phyloP scores from a whole-genome alignment of 2,113 vertebrate species.

The Pelobates fuscus region DNA sequence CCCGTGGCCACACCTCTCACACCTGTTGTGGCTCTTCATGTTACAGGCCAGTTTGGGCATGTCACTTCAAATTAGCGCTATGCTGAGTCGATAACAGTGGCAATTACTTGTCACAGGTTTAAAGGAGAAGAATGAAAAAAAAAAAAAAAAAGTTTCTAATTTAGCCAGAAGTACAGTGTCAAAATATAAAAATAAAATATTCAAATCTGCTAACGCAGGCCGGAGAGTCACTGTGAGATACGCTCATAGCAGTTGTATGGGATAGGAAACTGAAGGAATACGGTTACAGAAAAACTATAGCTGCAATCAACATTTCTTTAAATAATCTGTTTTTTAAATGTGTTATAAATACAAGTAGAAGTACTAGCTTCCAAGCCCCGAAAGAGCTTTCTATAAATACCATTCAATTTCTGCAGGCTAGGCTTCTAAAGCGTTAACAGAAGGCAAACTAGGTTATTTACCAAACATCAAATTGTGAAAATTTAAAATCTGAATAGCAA shows the following conservation, averaged over 20 bases:
- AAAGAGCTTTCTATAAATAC: too few species aligned
- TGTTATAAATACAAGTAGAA: too few species aligned
- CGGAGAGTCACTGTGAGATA: slow-evolving; percentile 62
- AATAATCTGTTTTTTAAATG: too few species aligned
- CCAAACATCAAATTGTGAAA: too few species aligned
- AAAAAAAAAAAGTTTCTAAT: slow-evolving; percentile 75
- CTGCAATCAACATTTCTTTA: too few species aligned
- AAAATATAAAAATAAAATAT: slow-evolving; percentile 63
- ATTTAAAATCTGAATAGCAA: too few species aligned
- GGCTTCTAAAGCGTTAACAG: too few species aligned
- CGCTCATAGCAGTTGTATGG: slow-evolving; percentile 62
- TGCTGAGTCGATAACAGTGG: slow-evolving; percentile 72
- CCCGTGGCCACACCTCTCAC: slow-evolving; percentile 80
- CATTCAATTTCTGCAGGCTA: too few species aligned
- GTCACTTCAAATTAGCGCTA: slow-evolving; percentile 79
- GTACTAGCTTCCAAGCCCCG: too few species aligned
- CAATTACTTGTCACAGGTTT: slow-evolving; percentile 82
- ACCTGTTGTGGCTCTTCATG: slow-evolving; percentile 83
- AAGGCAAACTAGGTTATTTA: too few species aligned
- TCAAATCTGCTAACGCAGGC: slow-evolving; percentile 75
- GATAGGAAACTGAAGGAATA: slow-evolving; percentile 58
- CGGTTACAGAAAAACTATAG: neutral
- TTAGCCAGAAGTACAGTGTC: slow-evolving; percentile 77
- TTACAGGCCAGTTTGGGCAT: slow-evolving; percentile 74
- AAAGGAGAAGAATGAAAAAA: slow-evolving; percentile 53